Evolutionary conservation across 1,140 invertebrate genomes (phyloP), one percentile per base, ranked within the genome.

Genomic region (Caenorhabditis brenneri): DNA sequence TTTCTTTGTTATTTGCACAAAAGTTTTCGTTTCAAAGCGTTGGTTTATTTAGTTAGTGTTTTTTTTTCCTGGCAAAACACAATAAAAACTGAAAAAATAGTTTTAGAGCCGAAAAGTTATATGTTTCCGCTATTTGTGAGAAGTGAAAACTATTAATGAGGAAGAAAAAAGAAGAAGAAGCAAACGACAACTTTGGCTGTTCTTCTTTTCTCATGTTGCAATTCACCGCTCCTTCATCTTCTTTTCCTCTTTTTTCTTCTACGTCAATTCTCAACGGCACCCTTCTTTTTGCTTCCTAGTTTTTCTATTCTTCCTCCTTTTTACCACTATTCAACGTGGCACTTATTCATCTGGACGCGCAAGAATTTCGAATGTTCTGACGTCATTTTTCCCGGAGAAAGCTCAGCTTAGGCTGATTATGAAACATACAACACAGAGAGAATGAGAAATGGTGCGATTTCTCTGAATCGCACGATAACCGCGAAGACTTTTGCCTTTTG

Each of bases 391-490:
- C 36, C 65, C 42, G 36, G n/a, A n/a, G n/a, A n/a, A n/a, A n/a
- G 36, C 33, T 42, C 36, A 19, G 65, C n/a, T 74, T 27, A 15
- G 22, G 36, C n/a, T 24, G 7, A 4, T 36, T n/a, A 46, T 31
- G n/a, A 46, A 74, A 74, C 9, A 9, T n/a, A 36, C 12, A n/a
- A 36, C 27, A n/a, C 29, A 29, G 16, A 36, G 36, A 51, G 49
- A 51, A 51, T n/a, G 22, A 55, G 22, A 27, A 16, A 74, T 74
- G 65, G 65, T 74, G 65, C 65, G 65, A 74, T 74, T 74, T 74
- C 36, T 42, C 65, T 74, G 33, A 74, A 74, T 74, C 65, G 29
- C 65, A 74, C 36, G 65, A 74, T 74, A 74, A 74, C 5, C 29
- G 22, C 10, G 24, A 65, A n/a, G n/a, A n/a, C n/a, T n/a, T n/a